Conservation (phyloP, 1,140 invertebrate species). For the Galleria mellonella region DNA sequence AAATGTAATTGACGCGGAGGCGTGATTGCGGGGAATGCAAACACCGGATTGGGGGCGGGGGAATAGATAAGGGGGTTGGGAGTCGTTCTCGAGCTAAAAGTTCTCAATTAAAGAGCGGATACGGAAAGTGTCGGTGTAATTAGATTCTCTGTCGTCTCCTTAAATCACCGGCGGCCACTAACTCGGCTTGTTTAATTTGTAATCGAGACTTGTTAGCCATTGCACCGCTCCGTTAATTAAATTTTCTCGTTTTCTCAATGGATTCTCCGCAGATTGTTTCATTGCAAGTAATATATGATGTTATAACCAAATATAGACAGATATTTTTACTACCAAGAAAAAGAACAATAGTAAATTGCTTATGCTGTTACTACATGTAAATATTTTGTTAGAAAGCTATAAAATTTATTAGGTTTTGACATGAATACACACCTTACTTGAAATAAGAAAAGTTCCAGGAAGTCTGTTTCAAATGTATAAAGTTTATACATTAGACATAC, state of each 20-base stretch:
- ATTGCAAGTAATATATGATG: conserved; percentile 30
- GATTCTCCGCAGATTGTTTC: conserved; percentile 27
- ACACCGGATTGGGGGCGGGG: conserved; percentile 22
- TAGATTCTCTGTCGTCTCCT: conserved; percentile 71
- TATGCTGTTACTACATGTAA: too few species aligned
- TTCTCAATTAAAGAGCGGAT: conserved; percentile 68
- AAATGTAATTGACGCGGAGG: conserved; percentile 70
- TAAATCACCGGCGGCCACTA: conserved; percentile 55
- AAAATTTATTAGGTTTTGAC: too few species aligned
- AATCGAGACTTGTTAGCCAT: conserved; percentile 68
- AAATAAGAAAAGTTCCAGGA: too few species aligned
- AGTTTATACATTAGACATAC: too few species aligned
- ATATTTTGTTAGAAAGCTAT: too few species aligned
- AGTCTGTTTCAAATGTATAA: too few species aligned
- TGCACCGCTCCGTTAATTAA: conserved; percentile 48
- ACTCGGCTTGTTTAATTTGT: conserved; percentile 68
- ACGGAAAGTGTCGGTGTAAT: conserved; percentile 63
- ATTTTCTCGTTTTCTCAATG: conserved; percentile 41
- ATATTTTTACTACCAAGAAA: too few species aligned
- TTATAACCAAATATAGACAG: too few species aligned
- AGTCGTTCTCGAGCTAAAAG: conserved; percentile 25
- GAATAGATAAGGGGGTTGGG: conserved; percentile 8
- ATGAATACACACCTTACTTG: too few species aligned
- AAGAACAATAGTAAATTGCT: too few species aligned
- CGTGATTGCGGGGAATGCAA: conserved; percentile 47